phyloP scores from a whole-genome alignment of 2,113 vertebrate species.

The Puma concolor region DNA sequence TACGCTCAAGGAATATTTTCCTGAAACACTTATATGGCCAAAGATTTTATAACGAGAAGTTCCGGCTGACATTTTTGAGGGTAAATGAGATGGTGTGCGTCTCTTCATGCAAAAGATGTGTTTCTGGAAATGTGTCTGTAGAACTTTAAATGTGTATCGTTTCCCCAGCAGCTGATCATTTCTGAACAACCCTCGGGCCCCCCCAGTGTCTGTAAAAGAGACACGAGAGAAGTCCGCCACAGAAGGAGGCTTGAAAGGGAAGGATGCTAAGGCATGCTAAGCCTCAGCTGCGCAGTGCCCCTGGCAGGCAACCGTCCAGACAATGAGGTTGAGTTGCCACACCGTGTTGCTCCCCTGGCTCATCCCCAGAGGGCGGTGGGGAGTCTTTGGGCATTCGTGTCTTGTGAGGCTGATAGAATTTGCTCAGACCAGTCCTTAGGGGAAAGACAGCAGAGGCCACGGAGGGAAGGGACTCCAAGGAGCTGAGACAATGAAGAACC shows the following conservation, averaged over 20 bases:
- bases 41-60: neutral
- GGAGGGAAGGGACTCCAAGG: neutral
- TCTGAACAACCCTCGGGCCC: neutral
- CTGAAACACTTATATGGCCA: neutral
- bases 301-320: too few relatives aligned
- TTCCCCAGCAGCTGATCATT: neutral
- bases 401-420: neutral
- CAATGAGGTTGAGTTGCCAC: too few relatives aligned
- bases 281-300: neutral
- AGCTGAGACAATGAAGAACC: neutral
- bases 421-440: neutral
- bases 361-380: neutral
- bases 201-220: neutral
- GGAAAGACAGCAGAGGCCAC: neutral
- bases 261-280: neutral
- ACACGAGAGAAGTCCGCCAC: neutral
- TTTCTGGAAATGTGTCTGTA: neutral
- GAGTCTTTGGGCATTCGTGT: neutral
- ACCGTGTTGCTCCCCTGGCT: neutral
- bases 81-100: neutral
- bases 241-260: too few relatives aligned
- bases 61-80: neutral
- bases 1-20: neutral
- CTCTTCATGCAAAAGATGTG: neutral
- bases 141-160: neutral